Percentiles rank a stretch among this genome's conserved stretches.
phyloP scores from a whole-genome alignment of 2,888 invertebrate species.

The Drosophila barbarae region DNA sequence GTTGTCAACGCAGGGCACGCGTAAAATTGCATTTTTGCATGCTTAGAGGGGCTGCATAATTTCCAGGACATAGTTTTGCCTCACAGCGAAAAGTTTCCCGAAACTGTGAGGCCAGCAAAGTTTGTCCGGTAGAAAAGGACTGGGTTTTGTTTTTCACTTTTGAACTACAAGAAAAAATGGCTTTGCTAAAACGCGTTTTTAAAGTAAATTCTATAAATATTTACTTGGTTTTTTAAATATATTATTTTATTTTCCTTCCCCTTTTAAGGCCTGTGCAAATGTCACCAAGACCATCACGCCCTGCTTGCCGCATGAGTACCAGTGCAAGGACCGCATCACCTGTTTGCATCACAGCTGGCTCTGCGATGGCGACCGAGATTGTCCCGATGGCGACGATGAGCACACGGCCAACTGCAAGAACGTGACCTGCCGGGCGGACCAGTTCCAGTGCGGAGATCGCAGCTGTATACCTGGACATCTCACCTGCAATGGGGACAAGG shows the following conservation, averaged over 20 bases:
- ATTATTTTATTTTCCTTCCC: neutral
- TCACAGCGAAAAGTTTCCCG: slow-evolving; percentile 58
- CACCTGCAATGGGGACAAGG: slow-evolving; percentile 89
- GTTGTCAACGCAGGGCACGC: slow-evolving; percentile 75
- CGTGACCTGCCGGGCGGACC: slow-evolving; percentile 90
- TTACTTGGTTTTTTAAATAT: neutral
- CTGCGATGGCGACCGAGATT: slow-evolving; percentile 91
- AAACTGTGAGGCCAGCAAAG: slow-evolving; percentile 41
- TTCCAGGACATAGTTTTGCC: slow-evolving; percentile 53
- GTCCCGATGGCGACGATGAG: slow-evolving; percentile 91
- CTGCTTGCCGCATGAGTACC: slow-evolving; percentile 87
- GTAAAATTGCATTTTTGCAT: slow-evolving; percentile 73
- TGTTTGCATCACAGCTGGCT: slow-evolving; percentile 91
- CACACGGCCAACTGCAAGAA: slow-evolving; percentile 84
- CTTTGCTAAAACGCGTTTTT: neutral
- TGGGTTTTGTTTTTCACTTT: neutral
- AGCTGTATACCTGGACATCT: slow-evolving; percentile 90
- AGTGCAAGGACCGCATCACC: slow-evolving; percentile 89
- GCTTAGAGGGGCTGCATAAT: slow-evolving; percentile 53
- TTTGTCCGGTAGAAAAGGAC: slow-evolving; percentile 32
- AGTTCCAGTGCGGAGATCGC: slow-evolving; percentile 91
- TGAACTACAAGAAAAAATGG: neutral
- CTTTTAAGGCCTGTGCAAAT: slow-evolving; percentile 56
- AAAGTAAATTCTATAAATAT: neutral
- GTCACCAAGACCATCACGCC: slow-evolving; percentile 80